Percentiles rank a stretch among this genome's conserved stretches.
These are phyloP conservation scores for Anastatus disparis DNA, from an alignment of 1,140 invertebrate species.

Conservation along the genomic window DNA sequence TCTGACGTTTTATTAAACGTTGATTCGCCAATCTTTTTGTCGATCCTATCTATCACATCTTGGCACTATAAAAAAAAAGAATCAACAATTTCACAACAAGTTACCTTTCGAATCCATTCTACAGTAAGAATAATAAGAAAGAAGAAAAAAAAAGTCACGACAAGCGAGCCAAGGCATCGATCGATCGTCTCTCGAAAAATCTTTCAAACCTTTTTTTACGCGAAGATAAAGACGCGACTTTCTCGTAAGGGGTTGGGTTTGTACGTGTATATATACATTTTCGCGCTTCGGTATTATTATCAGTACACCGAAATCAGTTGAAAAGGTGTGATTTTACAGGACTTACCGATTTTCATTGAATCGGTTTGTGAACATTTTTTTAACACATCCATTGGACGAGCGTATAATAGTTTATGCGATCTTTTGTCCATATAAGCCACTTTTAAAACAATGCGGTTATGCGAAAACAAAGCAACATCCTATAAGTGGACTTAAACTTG, in stretches of 20 bases:
- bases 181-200: constrained; percentile 20
- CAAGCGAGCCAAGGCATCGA: not conserved
- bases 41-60: too few relatives aligned
- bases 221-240: constrained; percentile 11
- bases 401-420: too few relatives aligned
- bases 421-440: too few relatives aligned
- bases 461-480: too few relatives aligned
- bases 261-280: not conserved
- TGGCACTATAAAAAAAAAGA: not conserved
- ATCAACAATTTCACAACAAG: not conserved
- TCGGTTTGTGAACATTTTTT: too few relatives aligned
- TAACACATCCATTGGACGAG: too few relatives aligned
- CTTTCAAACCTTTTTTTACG: not conserved
- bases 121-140: constrained; percentile 37
- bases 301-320: too few relatives aligned
- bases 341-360: too few relatives aligned
- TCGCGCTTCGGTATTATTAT: too few relatives aligned
- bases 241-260: constrained; percentile 3
- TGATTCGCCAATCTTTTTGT: not conserved
- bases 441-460: too few relatives aligned
- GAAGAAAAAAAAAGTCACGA: constrained; percentile 38
- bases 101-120: constrained; percentile 32
- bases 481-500: too few relatives aligned
- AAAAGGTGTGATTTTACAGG: too few relatives aligned
- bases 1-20: not conserved